These are phyloP conservation scores for Xiphydria camelus DNA, from an alignment of 2,888 invertebrate genomes.

Conservation along the genomic window DNA sequence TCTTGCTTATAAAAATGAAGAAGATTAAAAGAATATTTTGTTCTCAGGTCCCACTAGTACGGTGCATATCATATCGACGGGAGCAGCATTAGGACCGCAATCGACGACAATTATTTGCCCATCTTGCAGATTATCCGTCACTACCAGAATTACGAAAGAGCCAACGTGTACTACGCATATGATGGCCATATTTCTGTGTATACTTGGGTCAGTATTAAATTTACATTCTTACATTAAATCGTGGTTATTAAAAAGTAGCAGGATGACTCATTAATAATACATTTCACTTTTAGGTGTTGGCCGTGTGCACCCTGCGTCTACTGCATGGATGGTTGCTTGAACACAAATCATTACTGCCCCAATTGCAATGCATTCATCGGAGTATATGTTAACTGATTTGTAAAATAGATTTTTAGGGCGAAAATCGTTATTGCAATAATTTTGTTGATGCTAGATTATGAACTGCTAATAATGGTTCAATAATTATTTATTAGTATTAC, in stretches of 20 bases:
- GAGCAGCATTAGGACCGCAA: constrained; percentile 38
- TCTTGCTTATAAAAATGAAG: no score
- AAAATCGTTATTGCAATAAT: no score
- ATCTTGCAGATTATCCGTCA: constrained; percentile 45
- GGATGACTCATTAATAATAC: constrained; percentile 10
- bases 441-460: no score
- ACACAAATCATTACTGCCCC: constrained; percentile 60
- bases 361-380: constrained; percentile 58
- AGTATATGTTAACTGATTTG: constrained; percentile 37
- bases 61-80: constrained; percentile 7
- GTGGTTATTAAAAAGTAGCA: no score
- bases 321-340: constrained; percentile 57
- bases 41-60: no score
- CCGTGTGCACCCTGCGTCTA: constrained; percentile 59
- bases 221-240: no score
- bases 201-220: constrained; percentile 13
- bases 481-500: no score
- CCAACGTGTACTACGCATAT: neutral
- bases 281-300: constrained; percentile 51
- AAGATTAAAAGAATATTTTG: no score
- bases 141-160: constrained; percentile 28
- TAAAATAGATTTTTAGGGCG: no score
- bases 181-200: constrained; percentile 4
- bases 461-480: no score
- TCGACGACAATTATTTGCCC: constrained; percentile 50